Conservation (phyloP, 2,113 vertebrate species). For the Burhinus bistriatus region DNA sequence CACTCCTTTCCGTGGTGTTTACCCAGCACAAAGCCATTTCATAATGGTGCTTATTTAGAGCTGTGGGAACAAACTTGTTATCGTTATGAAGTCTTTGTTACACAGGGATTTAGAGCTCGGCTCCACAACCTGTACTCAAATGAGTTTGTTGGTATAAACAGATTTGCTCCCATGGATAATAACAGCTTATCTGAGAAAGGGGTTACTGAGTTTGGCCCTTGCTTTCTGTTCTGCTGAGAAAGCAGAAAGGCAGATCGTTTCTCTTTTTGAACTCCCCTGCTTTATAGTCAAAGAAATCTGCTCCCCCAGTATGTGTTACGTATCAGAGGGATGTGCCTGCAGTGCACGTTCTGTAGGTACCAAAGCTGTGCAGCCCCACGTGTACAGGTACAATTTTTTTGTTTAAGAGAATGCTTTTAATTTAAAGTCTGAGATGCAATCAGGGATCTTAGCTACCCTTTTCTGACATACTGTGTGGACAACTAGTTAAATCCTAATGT, state of each 20-base stretch:
- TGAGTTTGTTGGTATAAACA: not conserved
- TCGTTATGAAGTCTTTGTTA: not conserved
- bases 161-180: not conserved
- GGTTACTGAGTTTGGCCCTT: not conserved
- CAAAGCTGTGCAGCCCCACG: not conserved
- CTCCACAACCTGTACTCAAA: not conserved
- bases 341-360: not conserved
- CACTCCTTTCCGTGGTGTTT: not conserved
- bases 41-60: not conserved
- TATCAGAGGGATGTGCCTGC: not conserved
- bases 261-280: not conserved
- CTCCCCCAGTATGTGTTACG: not conserved
- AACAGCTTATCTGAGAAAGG: not conserved
- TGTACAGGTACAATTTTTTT: constrained; percentile 4
- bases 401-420: not conserved
- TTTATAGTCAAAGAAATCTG: not conserved
- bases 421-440: not conserved
- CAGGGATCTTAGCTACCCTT: not conserved
- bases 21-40: not conserved
- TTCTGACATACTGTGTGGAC: not conserved
- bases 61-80: not conserved
- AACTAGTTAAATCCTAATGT: not conserved
- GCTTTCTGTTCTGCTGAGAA: not conserved
- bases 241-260: not conserved
- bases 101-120: not conserved